Evolutionary conservation across 1,140 invertebrate species (phyloP).

Genomic region (Battus philenor): DNA sequence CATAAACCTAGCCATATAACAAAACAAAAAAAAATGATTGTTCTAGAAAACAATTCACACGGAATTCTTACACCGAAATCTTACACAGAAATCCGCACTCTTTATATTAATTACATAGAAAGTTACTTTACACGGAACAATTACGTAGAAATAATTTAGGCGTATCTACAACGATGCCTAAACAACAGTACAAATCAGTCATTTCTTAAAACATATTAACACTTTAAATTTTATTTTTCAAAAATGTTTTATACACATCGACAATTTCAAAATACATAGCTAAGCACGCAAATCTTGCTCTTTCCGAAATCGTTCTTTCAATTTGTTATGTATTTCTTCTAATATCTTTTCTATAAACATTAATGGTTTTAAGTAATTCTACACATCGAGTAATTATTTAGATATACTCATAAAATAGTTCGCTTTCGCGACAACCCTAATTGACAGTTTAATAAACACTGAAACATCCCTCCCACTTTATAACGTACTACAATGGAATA

Average conservation of each 20-base stretch:
- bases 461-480: too few species aligned
- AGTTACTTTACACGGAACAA: constrained; percentile 40
- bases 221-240: constrained; percentile 12
- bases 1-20: constrained; percentile 9
- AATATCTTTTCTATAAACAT: too few species aligned
- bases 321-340: background rate
- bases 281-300: background rate
- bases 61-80: background rate
- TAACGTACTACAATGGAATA: too few species aligned
- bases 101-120: background rate
- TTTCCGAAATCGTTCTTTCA: background rate
- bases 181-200: constrained; percentile 63
- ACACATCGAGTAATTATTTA: too few species aligned
- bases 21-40: constrained; percentile 12
- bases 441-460: too few species aligned
- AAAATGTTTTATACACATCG: constrained; percentile 1
- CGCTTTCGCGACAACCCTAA: too few species aligned
- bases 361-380: too few species aligned
- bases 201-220: constrained; percentile 62
- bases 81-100: background rate
- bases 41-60: background rate
- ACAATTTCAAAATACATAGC: background rate
- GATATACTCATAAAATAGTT: too few species aligned
- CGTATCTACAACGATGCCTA: constrained; percentile 60
- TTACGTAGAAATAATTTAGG: constrained; percentile 61